Conservation (phyloP, 2,888 invertebrate genomes). For the Unio delphinus region DNA sequence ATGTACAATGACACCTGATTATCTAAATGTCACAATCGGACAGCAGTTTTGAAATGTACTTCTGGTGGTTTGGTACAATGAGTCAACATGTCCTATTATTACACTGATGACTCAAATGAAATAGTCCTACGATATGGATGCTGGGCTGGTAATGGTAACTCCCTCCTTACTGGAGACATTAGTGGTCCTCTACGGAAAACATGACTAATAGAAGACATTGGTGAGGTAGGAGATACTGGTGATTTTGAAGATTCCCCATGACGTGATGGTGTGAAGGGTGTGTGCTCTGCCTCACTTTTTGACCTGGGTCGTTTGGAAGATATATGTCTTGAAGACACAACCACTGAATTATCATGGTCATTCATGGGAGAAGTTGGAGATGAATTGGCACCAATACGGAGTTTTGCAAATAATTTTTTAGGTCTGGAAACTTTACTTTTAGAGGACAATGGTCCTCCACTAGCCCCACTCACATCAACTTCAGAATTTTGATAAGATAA, state of each 20-base stretch:
- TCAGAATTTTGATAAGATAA: conserved; percentile 8
- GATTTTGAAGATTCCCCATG: neutral
- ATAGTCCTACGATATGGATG: conserved; percentile 29
- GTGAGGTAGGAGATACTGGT: no score
- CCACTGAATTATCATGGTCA: conserved; percentile 17
- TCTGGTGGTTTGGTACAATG: no score
- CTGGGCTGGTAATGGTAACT: conserved; percentile 20
- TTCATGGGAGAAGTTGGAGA: conserved; percentile 34
- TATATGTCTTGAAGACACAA: conserved; percentile 35
- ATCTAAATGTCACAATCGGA: no score
- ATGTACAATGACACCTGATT: no score
- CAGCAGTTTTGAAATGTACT: no score
- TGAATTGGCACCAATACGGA: conserved; percentile 46
- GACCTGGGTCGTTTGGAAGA: conserved; percentile 40
- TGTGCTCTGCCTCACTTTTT: conserved; percentile 24
- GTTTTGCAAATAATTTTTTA: conserved; percentile 57
- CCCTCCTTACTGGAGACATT: conserved; percentile 18
- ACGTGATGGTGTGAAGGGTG: conserved; percentile 23
- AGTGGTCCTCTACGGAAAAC: conserved; percentile 17
- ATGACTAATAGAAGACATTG: neutral
- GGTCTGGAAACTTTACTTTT: conserved; percentile 41
- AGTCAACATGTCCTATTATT: conserved; percentile 71
- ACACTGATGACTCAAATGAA: conserved; percentile 44
- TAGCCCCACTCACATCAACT: conserved; percentile 6
- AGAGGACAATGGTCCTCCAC: conserved; percentile 65